These are phyloP conservation scores for Hyperoplus immaculatus DNA, from an alignment of 2,797 vertebrate species.

Conservation along the genomic window DNA sequence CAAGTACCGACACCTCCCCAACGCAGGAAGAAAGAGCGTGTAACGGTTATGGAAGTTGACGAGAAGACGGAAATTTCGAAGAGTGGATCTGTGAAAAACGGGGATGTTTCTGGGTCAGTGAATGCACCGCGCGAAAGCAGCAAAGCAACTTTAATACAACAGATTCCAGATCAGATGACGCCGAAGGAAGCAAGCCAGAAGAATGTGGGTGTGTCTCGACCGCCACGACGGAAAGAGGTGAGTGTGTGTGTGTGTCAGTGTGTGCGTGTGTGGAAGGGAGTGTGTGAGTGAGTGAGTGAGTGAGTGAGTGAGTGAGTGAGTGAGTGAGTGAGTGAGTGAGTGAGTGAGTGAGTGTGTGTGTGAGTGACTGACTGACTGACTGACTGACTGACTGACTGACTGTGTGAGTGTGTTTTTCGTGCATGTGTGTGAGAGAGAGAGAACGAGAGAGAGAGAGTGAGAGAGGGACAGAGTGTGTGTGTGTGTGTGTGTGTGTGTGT, in stretches of 20 bases:
- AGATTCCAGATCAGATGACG: conserved; percentile 48
- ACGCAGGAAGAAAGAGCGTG: neutral
- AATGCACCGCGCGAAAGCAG: conserved; percentile 25
- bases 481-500: conserved; percentile 42
- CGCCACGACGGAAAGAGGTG: conserved; percentile 69
- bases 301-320: conserved; percentile 63
- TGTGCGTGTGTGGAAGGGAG: no score
- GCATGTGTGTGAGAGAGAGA: neutral
- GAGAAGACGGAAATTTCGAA: conserved; percentile 41
- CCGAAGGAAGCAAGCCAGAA: conserved; percentile 65
- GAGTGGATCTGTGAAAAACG: conserved; percentile 26
- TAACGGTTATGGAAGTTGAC: conserved; percentile 36
- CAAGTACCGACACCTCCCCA: neutral
- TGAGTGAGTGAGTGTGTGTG: conserved; percentile 70
- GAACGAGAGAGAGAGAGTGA: conserved; percentile 19
- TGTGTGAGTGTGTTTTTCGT: neutral
- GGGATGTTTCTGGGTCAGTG: conserved; percentile 12
- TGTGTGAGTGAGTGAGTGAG: no score
- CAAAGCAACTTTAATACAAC: conserved; percentile 30
- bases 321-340: no score
- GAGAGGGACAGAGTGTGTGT: conserved; percentile 78
- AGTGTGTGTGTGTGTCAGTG: conserved; percentile 58
- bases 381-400: no score
- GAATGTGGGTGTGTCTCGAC: conserved; percentile 46
- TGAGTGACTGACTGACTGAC: no score